A percentile compares a stretch with the other conserved stretches of the same genome.
Conservation (phyloP, 2,797 vertebrate genomes). For the Tarsius wallacei region DNA sequence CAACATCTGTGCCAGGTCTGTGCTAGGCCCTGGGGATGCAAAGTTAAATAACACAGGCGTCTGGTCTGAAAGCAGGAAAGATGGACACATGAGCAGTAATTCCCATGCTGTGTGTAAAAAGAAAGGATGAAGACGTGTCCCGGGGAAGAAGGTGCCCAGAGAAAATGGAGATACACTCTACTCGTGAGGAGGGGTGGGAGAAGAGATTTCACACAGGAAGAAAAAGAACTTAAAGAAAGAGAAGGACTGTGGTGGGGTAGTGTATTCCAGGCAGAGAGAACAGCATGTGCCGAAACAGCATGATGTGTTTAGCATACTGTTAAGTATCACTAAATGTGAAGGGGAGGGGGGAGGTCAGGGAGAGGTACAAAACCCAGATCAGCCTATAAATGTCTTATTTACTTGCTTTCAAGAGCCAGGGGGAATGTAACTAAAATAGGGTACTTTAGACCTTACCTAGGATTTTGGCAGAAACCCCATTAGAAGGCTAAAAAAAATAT, state of each 20-base stretch:
- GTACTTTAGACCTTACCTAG: not conserved
- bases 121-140: not conserved
- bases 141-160: not conserved
- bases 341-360: not conserved
- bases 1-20: not conserved
- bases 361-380: conserved; percentile 62
- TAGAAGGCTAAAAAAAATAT: not conserved
- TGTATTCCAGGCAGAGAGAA: conserved; percentile 44
- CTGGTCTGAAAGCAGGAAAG: not conserved
- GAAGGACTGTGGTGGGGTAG: not conserved
- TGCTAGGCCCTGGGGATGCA: not conserved
- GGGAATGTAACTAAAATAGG: not conserved
- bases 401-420: conserved; percentile 38
- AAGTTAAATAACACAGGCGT: not conserved
- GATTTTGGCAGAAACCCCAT: conserved; percentile 25
- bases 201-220: conserved; percentile 14
- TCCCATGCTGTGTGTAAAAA: not conserved
- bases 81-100: not conserved
- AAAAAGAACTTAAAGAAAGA: conserved; percentile 7
- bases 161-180: not conserved
- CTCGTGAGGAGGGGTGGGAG: not conserved
- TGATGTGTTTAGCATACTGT: conserved; percentile 6
- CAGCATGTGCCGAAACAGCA: conserved; percentile 35
- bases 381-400: conserved; percentile 7
- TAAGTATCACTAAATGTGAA: not conserved